Base-by-base conservation (phyloP, 1,140 invertebrate species). In the Scylla paramamosain region DNA sequence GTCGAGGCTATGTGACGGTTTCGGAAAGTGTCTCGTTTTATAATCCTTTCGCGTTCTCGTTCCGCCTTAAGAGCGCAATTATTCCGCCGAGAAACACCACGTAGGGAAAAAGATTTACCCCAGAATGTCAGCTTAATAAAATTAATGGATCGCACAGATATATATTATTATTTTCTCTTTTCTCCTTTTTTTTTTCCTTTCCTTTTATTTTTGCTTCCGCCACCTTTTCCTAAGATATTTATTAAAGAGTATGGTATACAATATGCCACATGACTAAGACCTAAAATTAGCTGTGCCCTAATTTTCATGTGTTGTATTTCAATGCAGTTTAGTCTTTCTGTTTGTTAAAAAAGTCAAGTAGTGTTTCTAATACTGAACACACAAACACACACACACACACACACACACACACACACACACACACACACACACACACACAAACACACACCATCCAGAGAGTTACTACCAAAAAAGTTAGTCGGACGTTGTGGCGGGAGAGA, bases 21-120 rank as follows among this genome's bases (percentile, higher is more conserved):
- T 31, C 89, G 89, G 94, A 94, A 29, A 82, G 29, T 91, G 94
- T 91, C 83, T 94, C 88, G 67, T 91, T 94, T 94, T 94, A 94
- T 94, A 91, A 94, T 94, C 48, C 94, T 86, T 32, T 83, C 12
- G 94, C 94, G 93, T 83, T 91, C 32, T 29, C 77, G 94, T 94
- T 94, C 94, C 94, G 94, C 77, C 52, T 89, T 31, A 91, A 87
- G 94, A 83, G n/a, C 90, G 29, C 83, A 94, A 94, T 94, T 94
- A 94, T 94, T 94, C 94, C 86, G 94, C 91, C 82, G 77, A 90
- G 90, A 94, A 94, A 94, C 67, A 77, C 67, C 67, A 92, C 88
- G 45, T 84, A 91, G 91, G 88, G 94, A 94, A 94, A 94, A 94
- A 94, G 86, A 94, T 94, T 94, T 94, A 90, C 93, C 93, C 87